phyloP scores from a whole-genome alignment of 2,888 invertebrate species.

The Ptychoptera albimana region DNA sequence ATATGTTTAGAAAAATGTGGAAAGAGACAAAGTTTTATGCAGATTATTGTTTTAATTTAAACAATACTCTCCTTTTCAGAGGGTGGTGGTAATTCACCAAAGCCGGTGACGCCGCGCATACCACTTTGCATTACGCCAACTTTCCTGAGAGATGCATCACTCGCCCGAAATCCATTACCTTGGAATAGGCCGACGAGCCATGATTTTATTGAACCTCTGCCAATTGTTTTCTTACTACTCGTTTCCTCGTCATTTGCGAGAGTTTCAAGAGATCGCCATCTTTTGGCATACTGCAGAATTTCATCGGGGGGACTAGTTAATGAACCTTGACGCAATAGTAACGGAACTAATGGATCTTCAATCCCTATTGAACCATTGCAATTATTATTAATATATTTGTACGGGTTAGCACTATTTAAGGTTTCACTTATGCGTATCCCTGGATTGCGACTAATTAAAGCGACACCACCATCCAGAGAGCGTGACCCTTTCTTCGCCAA shows the following conservation, averaged over 20 bases:
- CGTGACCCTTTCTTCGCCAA: slow-evolving; percentile 25
- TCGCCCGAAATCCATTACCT: slow-evolving; percentile 51
- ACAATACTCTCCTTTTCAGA: slow-evolving; percentile 31
- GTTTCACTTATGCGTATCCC: slow-evolving; percentile 12
- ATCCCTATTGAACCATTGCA: slow-evolving; percentile 28
- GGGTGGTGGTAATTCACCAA: slow-evolving; percentile 23
- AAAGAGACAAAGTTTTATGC: too few relatives aligned
- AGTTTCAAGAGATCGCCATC: slow-evolving; percentile 67
- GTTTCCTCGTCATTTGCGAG: slow-evolving; percentile 28
- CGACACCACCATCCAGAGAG: slow-evolving; percentile 23
- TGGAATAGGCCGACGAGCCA: slow-evolving; percentile 65
- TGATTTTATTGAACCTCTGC: slow-evolving; percentile 46
- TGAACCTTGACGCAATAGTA: slow-evolving; percentile 28
- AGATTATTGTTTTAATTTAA: slow-evolving; percentile 9
- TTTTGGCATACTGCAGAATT: slow-evolving; percentile 39
- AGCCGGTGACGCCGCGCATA: slow-evolving; percentile 22
- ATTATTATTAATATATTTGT: slow-evolving; percentile 29
- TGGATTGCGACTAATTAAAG: slow-evolving; percentile 15
- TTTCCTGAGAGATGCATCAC: slow-evolving; percentile 27
- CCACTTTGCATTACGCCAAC: slow-evolving; percentile 25
- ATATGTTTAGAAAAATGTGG: too few relatives aligned
- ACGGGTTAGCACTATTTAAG: slow-evolving; percentile 11
- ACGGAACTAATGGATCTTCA: slow-evolving; percentile 25
- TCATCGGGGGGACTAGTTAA: slow-evolving; percentile 24
- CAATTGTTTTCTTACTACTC: slow-evolving; percentile 38